Percentiles rank a stretch among this genome's conserved stretches.
Conservation (phyloP, 2,888 invertebrate species). For the Suillia variegata region DNA sequence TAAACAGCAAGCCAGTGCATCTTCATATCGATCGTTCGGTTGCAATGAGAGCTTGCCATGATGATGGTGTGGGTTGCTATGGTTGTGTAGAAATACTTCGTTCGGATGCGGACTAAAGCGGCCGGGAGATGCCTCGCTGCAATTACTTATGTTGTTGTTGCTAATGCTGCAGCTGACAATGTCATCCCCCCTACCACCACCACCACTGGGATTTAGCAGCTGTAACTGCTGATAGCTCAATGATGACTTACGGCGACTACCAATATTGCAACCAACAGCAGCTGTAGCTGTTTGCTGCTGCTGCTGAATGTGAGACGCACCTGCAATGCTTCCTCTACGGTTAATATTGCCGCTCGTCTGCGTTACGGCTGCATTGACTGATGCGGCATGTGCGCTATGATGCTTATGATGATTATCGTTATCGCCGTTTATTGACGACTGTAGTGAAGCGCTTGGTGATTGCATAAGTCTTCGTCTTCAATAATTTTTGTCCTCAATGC, state of each 20-base stretch:
- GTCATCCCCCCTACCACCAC: constrained; percentile 29
- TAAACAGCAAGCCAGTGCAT: constrained; percentile 48
- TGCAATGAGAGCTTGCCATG: constrained; percentile 41
- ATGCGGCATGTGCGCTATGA: no score
- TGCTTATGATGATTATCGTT: no score
- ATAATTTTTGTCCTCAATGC: no score
- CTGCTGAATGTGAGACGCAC: background rate
- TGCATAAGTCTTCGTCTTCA: no score
- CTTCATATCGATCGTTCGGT: constrained; percentile 50
- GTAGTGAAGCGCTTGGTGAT: no score
- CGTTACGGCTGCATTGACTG: no score
- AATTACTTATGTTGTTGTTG: no score
- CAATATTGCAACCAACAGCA: background rate
- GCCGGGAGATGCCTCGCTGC: constrained; percentile 35
- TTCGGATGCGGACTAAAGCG: constrained; percentile 47
- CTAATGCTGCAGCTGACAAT: no score
- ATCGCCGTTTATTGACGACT: no score
- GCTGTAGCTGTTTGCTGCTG: background rate
- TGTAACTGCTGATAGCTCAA: constrained; percentile 49
- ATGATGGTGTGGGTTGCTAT: constrained; percentile 35
- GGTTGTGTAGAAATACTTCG: constrained; percentile 41
- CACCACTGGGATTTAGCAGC: constrained; percentile 27
- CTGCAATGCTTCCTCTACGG: no score
- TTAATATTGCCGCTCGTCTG: no score
- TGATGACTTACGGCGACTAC: constrained; percentile 48